These are phyloP conservation scores for Zoanthus solanderi DNA, from an alignment of 92 coral and sea anemone genomes.

Conservation along the genomic window DNA sequence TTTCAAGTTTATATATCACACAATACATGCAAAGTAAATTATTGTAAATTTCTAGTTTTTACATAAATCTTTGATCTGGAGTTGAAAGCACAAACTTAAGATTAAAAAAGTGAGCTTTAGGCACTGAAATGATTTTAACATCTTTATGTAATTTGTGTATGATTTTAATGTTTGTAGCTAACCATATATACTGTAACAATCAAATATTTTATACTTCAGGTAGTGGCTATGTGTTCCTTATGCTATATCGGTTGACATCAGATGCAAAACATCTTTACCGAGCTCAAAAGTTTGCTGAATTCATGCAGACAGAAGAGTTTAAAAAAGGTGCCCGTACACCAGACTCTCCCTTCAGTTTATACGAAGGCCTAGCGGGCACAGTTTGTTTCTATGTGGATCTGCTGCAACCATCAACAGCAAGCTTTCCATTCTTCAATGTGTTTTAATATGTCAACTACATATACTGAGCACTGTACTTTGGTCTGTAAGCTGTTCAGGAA, in stretches of 20 bases:
- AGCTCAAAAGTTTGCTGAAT: conserved; percentile 87
- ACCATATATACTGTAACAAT: background rate
- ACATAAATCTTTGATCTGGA: too few relatives aligned
- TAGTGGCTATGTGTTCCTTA: conserved; percentile 88
- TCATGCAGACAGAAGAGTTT: conserved; percentile 88
- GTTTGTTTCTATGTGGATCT: conserved; percentile 86
- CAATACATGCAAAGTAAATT: too few relatives aligned
- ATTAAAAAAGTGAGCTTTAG: too few relatives aligned
- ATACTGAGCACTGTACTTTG: too few relatives aligned
- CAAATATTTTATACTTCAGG: conserved; percentile 54
- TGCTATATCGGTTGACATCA: conserved; percentile 86
- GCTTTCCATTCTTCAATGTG: conserved; percentile 94
- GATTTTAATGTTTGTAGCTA: too few relatives aligned
- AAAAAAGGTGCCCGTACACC: conserved; percentile 87
- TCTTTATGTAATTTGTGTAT: too few relatives aligned
- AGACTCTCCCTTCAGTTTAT: conserved; percentile 93
- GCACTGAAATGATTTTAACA: too few relatives aligned
- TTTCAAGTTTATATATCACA: too few relatives aligned
- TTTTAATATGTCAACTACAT: conserved; percentile 16
- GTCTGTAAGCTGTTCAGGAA: too few relatives aligned
- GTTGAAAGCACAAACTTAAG: too few relatives aligned
- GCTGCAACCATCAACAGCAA: conserved; percentile 74
- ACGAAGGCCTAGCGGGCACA: conserved; percentile 95
- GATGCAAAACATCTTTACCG: conserved; percentile 85
- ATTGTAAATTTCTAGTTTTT: too few relatives aligned